Evolutionary conservation across 2,113 vertebrate species (phyloP), one percentile per base, ranked within the genome.

Genomic region (Ancistrus triradiatus): DNA sequence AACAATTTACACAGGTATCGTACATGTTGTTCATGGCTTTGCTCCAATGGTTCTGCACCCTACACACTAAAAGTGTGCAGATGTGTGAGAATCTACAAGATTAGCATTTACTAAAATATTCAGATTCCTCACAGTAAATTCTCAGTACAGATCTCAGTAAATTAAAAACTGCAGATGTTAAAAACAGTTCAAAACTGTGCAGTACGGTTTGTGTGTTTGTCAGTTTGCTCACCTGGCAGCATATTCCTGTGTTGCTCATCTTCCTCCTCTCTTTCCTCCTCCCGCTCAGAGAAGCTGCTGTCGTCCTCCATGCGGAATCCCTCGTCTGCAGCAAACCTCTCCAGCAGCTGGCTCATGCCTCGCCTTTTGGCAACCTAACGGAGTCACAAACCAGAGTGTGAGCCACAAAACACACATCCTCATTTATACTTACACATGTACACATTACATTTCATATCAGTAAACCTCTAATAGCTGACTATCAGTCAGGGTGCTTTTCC

Each of bases 271-370:
- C 83, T 83, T 33, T 85, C 84, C 22, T 88, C 89, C 3, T 92
- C 93, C 11, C 87, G 90, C 57, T 95, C 93, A 0, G 94, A 96
- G 75, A 95, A 95, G 82, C 92, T 95, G 89, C 91, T 95, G 70
- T 93, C 91, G 47, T 91, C 89, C 0, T 92, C 91, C 15, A 98
- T 87, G 38, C 79, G 86, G 2, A 97, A 97, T 78, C 90, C 90
- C 0, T 91, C 91, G 17, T 97, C 92, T 6, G 90, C 89, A 0
- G 92, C 78, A 21, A 98, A 95, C 84, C 91, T 95, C 82, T 95
- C 90, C 78, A 98, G 85, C 66, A 98, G 88, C 10, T 89, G 90
- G 75, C 92, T 97, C 57, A 97, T 91, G 0, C 91, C 93, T 4
- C 88, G 90, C 59, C 93, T 93, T 78, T 93, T 93, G 56, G 72